A percentile compares a stretch with the other conserved stretches of the same genome.
phyloP scores from a whole-genome alignment of 2,888 invertebrate species.

The Venusia cambrica region DNA sequence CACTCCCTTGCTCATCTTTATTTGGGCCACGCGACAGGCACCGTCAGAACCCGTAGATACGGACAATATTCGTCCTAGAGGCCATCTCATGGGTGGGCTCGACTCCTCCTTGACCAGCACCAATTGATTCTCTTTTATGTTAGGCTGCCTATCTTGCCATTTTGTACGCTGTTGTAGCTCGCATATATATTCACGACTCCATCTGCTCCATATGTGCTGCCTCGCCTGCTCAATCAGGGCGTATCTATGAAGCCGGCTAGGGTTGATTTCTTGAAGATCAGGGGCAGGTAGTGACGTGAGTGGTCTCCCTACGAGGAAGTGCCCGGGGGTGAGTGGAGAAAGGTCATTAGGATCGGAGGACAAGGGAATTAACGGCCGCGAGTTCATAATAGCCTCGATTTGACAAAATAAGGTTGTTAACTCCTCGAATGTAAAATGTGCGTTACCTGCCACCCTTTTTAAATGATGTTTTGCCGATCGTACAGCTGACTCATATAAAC shows the following conservation, averaged over 20 bases:
- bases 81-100: constrained; percentile 14
- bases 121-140: constrained; percentile 5
- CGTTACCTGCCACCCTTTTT: too few relatives aligned
- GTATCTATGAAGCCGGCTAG: constrained; percentile 15
- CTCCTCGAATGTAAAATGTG: constrained; percentile 11
- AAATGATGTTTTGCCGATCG: too few relatives aligned
- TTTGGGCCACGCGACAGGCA: constrained; percentile 7
- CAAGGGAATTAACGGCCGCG: too few relatives aligned
- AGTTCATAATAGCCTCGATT: constrained; percentile 5
- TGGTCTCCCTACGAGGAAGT: constrained; percentile 20
- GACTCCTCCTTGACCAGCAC: constrained; percentile 12
- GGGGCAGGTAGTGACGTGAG: constrained; percentile 14
- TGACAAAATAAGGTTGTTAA: constrained; percentile 8
- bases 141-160: constrained; percentile 21
- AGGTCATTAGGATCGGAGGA: constrained; percentile 14
- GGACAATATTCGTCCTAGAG: constrained; percentile 6
- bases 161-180: constrained; percentile 35
- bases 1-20: constrained; percentile 6
- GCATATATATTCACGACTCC: constrained; percentile 26
- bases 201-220: constrained; percentile 31
- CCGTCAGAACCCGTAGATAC: constrained; percentile 6
- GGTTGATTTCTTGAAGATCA: constrained; percentile 6
- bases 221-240: constrained; percentile 22
- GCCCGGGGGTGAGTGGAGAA: constrained; percentile 7
- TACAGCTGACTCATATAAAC: constrained; percentile 2